A percentile compares a stretch with the other conserved stretches of the same genome.
phyloP scores from a whole-genome alignment of 2,888 invertebrate genomes.

The Agriopis marginaria region DNA sequence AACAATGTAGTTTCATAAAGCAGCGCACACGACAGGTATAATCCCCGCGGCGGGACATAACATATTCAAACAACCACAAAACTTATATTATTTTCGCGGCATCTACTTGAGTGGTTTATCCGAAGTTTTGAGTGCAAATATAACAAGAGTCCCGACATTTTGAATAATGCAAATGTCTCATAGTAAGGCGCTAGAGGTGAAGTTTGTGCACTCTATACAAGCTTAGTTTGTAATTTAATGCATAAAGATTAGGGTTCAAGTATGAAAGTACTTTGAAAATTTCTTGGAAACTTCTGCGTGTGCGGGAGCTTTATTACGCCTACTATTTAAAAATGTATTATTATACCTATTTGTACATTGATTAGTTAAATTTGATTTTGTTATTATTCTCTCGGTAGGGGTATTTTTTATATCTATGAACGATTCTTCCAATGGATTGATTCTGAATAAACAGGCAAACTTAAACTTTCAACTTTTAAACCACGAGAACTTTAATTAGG shows the following conservation, averaged over 20 bases:
- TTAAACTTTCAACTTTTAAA: too few species aligned
- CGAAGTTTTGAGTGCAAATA: slow-evolving; percentile 79
- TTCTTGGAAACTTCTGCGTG: slow-evolving; percentile 32
- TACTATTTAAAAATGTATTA: neutral
- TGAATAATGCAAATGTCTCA: slow-evolving; percentile 73
- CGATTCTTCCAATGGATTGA: neutral
- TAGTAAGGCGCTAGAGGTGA: slow-evolving; percentile 56
- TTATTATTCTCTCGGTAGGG: neutral
- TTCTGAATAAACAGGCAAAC: too few species aligned
- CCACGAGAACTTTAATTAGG: neutral
- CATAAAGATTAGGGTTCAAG: slow-evolving; percentile 41
- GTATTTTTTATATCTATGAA: too few species aligned
- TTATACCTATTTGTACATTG: too few species aligned
- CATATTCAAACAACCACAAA: slow-evolving; percentile 53
- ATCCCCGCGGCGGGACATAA: slow-evolving; percentile 54
- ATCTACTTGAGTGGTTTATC: slow-evolving; percentile 68
- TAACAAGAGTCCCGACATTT: slow-evolving; percentile 68
- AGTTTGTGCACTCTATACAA: slow-evolving; percentile 48
- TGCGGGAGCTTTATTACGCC: slow-evolving; percentile 5
- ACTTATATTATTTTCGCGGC: slow-evolving; percentile 74
- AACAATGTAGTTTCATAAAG: slow-evolving; percentile 60
- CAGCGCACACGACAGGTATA: slow-evolving; percentile 56
- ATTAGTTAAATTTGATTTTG: too few species aligned
- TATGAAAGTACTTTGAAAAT: slow-evolving; percentile 34
- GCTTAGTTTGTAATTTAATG: slow-evolving; percentile 54